Evolutionary conservation across 2,888 invertebrate genomes (phyloP), one percentile per base, ranked within the genome.

Genomic region (Incurvaria masculella): DNA sequence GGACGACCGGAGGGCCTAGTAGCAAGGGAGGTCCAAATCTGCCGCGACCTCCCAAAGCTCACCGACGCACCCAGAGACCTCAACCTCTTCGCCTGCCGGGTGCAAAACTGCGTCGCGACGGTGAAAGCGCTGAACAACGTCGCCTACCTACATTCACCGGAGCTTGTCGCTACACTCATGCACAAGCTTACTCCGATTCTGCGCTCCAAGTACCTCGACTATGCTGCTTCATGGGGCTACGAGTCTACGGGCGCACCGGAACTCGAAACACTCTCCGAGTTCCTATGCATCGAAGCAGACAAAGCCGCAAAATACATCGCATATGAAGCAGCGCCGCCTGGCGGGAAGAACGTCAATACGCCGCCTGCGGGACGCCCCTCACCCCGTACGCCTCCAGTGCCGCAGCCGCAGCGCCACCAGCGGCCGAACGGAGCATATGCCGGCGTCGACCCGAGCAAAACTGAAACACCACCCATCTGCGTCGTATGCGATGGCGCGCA

Each of bases 281-380:
- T 23, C 10, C 23, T 23, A 10, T 23, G 54, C 27, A 46, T 27
- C 11, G 43, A 21, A 14, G 38, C 42, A 23, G 44, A 38, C 11
- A 42, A 27, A 16, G 42, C 21, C n/a, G 20, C 16, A n/a, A n/a
- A n/a, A n/a, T n/a, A n/a, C n/a, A n/a, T n/a, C n/a, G n/a, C n/a
- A n/a, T n/a, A n/a, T n/a, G n/a, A n/a, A n/a, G n/a, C n/a, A n/a
- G n/a, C n/a, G n/a, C 16, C 46, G 20, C 21, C 40, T 19, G 6
- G n/a, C 14, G 5, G 20, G 11, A n/a, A n/a, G 11, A 14, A 33
- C 17, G 38, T 33, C 21, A 27, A 21, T 1, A 41, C 39, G 26
- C 11, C 45, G 2, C 14, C 21, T n/a, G n/a, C n/a, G n/a, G n/a
- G n/a, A n/a, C n/a, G n/a, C n/a, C n/a, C n/a, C n/a, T n/a, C n/a